A percentile compares a stretch with the other conserved stretches of the same genome.
Conservation (phyloP, 2,888 invertebrate genomes). For the Drosophila mercatorum region DNA sequence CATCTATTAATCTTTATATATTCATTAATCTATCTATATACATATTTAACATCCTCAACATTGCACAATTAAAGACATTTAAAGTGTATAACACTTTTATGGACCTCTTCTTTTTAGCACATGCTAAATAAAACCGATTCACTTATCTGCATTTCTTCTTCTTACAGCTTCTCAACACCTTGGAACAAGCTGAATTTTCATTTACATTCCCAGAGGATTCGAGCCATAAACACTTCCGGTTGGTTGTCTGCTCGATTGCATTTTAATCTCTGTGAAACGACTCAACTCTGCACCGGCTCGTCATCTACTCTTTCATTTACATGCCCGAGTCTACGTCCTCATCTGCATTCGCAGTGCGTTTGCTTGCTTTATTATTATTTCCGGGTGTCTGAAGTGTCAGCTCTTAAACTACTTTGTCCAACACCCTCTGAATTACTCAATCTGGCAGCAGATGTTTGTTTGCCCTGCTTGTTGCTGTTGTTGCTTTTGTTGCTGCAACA, state of each 20-base stretch:
- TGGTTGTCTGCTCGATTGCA: slow-evolving; percentile 1
- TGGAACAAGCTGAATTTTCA: not conserved
- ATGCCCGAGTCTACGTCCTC: not conserved
- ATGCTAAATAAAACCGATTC: not conserved
- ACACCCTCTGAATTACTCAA: slow-evolving; percentile 6
- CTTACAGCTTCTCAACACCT: not conserved
- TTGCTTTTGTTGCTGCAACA: slow-evolving; percentile 7
- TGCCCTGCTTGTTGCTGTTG: not conserved
- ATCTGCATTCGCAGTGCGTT: slow-evolving; percentile 6
- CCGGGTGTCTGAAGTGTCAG: slow-evolving; percentile 21
- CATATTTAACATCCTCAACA: too few relatives aligned
- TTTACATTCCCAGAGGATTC: not conserved
- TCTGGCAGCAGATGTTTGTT: slow-evolving; percentile 30
- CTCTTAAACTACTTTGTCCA: slow-evolving; percentile 4
- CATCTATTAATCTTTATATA: not conserved
- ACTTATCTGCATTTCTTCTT: not conserved
- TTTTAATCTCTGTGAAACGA: not conserved
- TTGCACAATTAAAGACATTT: not conserved
- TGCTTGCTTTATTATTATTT: slow-evolving; percentile 19
- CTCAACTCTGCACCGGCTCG: not conserved
- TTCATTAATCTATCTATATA: not conserved
- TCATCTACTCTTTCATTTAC: not conserved
- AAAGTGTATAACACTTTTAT: not conserved
- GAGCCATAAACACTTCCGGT: not conserved
- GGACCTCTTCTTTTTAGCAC: not conserved